Base-by-base conservation (phyloP, 2,888 invertebrate species). In the Phaedon cochleariae region DNA sequence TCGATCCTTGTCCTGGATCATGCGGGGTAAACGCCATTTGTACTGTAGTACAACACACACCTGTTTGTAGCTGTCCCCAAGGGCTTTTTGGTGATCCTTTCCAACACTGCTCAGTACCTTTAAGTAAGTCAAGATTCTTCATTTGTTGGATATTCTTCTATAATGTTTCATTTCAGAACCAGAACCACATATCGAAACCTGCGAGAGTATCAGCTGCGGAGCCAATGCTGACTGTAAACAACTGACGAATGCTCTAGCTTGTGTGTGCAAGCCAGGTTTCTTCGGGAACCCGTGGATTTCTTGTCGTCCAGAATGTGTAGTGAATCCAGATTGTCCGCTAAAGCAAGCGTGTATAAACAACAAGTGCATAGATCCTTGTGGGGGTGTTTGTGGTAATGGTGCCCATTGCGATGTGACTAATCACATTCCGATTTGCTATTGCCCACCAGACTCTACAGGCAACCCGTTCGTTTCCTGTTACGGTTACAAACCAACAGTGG, bases 241-340 rank as follows among this genome's bases (percentile, higher is more conserved):
- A 73, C 82, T 85, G 54, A 86, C 87, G 71, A 89, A 89, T n/a
- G 88, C 87, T 1, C 84, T 90, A 2, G 85, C 88, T 7, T 95
- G 95, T 78, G 86, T 89, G 69, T 95, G 95, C 79, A 86, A 88
- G 63, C 87, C 88, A 62, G 90, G 90, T 55, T 95, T 91, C 82
- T 91, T 87, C 73, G 95, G 95, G 51, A 92, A 95, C 84, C 93
- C 95, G 0, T 89, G 90, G 73, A 84, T 90, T 67, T 90, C 90
- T 5, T 94, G 93, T 76, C 88, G 90, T 57, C 92, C 93, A 0
- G 90, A 94, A 82, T 95, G 95, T 82, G 90, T 94, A 0, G 87
- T 92, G 10, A 95, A 95, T 79, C 88, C 90, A 17, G 94, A 94
- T 79, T 94, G 94, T 80, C 82, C 89, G 5, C 83, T 88, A 53